phyloP scores from a whole-genome alignment of 1,140 invertebrate genomes.

The Leptopilina clavipes region DNA sequence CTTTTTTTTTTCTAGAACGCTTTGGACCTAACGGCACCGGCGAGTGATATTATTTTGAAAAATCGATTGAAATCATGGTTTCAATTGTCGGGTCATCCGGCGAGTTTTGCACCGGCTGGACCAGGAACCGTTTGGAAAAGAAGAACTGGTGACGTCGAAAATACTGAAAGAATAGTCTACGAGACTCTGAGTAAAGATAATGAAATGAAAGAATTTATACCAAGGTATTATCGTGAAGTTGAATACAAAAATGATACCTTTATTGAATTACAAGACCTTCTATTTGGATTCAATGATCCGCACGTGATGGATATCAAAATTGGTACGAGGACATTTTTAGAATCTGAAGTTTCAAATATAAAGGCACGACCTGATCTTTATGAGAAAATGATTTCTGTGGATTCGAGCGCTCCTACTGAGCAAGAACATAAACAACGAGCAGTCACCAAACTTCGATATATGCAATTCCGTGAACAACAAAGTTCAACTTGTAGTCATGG shows the following conservation, averaged over 20 bases:
- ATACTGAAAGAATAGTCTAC: constrained; percentile 88
- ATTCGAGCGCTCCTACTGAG: constrained; percentile 88
- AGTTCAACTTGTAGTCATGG: constrained; percentile 94
- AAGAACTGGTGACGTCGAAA: constrained; percentile 81
- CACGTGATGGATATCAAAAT: constrained; percentile 96
- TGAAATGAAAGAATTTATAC: constrained; percentile 85
- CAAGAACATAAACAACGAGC: constrained; percentile 86
- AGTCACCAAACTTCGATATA: constrained; percentile 95
- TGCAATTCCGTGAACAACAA: constrained; percentile 95
- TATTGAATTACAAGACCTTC: constrained; percentile 91
- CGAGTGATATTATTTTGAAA: constrained; percentile 89
- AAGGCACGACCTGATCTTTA: constrained; percentile 87
- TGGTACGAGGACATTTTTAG: constrained; percentile 93
- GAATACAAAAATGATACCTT: constrained; percentile 90
- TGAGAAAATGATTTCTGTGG: constrained; percentile 95
- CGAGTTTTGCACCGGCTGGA: constrained; percentile 93
- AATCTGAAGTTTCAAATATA: constrained; percentile 93
- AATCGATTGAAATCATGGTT: constrained; percentile 89
- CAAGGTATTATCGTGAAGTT: constrained; percentile 90
- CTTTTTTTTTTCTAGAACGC: constrained; percentile 86
- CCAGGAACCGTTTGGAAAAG: constrained; percentile 96
- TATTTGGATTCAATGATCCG: constrained; percentile 89
- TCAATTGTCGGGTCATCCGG: constrained; percentile 94
- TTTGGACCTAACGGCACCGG: constrained; percentile 92
- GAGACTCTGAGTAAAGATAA: constrained; percentile 86